Evolutionary conservation across 2,113 vertebrate species (phyloP).

Genomic region (Bombycilla garrulus): DNA sequence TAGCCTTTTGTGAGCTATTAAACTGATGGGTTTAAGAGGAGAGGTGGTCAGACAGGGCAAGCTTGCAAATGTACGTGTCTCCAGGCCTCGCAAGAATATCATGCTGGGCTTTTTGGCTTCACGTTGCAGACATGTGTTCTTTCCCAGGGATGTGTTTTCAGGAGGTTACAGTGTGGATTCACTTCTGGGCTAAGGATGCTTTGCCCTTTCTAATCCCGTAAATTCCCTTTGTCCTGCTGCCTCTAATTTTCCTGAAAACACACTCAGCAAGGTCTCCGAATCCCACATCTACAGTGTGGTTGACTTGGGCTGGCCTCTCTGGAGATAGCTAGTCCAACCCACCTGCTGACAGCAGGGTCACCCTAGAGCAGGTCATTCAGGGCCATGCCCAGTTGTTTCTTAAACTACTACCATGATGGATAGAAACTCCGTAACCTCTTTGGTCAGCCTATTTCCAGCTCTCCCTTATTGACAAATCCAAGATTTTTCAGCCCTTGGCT

Average conservation of each 20-base stretch:
- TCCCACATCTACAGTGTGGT: fast-evolving
- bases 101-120: not conserved
- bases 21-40: not conserved
- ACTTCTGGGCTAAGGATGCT: not conserved
- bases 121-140: not conserved
- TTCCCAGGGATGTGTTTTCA: not conserved
- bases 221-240: not conserved
- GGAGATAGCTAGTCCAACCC: not conserved
- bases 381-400: not conserved
- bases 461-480: not conserved
- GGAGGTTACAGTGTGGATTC: not conserved
- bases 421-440: not conserved
- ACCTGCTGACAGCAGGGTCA: not conserved
- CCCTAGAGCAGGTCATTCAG: not conserved
- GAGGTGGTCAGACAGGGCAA: not conserved
- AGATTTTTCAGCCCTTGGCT: not conserved
- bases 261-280: not conserved
- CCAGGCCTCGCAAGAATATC: not conserved
- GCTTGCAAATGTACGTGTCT: not conserved
- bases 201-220: not conserved
- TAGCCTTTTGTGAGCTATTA: not conserved
- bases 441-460: not conserved
- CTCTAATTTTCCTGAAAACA: not conserved
- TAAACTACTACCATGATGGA: not conserved
- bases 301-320: not conserved